Evolutionary conservation across 2,888 invertebrate species (phyloP).

Genomic region (Fissipunctia ypsillon): DNA sequence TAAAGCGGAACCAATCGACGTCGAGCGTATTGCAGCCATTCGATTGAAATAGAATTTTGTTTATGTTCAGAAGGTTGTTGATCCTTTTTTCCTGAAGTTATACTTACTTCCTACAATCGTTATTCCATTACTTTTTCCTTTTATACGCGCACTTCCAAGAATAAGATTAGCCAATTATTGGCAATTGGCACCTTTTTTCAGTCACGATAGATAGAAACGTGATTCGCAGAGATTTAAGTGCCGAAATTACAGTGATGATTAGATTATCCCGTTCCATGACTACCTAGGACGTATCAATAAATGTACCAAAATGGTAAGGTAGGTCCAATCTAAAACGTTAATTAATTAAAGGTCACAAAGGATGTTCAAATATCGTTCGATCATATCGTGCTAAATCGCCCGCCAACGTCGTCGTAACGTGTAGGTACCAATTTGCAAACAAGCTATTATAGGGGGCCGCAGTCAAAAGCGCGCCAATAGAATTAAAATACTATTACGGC

Average conservation of each 20-base stretch:
- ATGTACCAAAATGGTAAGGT: not conserved
- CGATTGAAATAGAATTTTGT: conserved; percentile 75
- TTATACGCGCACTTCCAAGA: conserved; percentile 33
- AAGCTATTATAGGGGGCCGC: conserved; percentile 81
- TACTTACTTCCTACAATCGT: conserved; percentile 22
- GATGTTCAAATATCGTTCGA: conserved; percentile 57
- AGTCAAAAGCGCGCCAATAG: conserved; percentile 87
- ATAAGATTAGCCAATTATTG: conserved; percentile 48
- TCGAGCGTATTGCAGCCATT: conserved; percentile 68
- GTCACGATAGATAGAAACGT: conserved; percentile 43
- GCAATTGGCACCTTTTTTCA: conserved; percentile 54
- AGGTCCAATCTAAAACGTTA: conserved; percentile 56
- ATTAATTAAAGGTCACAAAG: conserved; percentile 65
- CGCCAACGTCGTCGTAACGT: conserved; percentile 72
- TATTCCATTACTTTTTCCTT: conserved; percentile 44
- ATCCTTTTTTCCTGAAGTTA: conserved; percentile 65
- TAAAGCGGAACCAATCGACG: conserved; percentile 75
- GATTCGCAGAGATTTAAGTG: conserved; percentile 37
- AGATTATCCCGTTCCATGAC: conserved; percentile 20
- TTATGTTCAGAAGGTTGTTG: conserved; percentile 72
- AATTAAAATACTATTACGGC: conserved; percentile 90
- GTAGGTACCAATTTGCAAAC: conserved; percentile 84
- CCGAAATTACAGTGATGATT: conserved; percentile 38
- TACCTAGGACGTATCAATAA: not conserved
- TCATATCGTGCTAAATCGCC: conserved; percentile 71